Conservation (phyloP, 2,888 invertebrate species). For the Eucriotettix oculatus region DNA sequence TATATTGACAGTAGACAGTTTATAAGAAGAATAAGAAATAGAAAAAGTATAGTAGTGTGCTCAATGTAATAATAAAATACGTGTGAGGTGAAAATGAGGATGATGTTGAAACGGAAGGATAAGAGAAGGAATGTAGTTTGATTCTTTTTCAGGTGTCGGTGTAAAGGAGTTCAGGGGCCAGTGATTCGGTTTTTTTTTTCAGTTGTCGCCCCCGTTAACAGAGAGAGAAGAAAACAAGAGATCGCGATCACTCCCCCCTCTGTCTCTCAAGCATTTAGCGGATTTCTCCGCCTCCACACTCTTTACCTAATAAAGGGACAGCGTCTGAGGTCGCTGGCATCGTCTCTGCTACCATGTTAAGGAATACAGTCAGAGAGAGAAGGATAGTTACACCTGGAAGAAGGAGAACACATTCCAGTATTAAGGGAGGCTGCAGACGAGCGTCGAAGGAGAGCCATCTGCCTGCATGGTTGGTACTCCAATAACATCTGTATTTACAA, state of each 20-base stretch:
- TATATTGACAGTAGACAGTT: constrained; percentile 7
- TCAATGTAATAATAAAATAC: not conserved
- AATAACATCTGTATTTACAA: too few species aligned
- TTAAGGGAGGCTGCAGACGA: not conserved
- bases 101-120: too few species aligned
- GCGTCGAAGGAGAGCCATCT: too few species aligned
- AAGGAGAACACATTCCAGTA: constrained; percentile 10
- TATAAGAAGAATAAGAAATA: constrained; percentile 7
- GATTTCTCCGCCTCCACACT: not conserved
- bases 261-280: constrained; percentile 6
- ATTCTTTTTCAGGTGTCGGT: too few species aligned
- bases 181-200: not conserved
- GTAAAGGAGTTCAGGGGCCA: too few species aligned
- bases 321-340: constrained; percentile 96
- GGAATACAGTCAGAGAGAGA: constrained; percentile 92
- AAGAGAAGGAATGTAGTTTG: too few species aligned
- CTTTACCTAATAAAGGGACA: constrained; percentile 64
- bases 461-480: too few species aligned
- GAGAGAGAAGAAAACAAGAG: not conserved
- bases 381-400: constrained; percentile 85
- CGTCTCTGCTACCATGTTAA: constrained; percentile 96
- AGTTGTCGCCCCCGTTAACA: not conserved
- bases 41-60: not conserved
- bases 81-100: not conserved
- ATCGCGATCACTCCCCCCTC: constrained; percentile 1